These are phyloP conservation scores for Nebria salina DNA, from an alignment of 2,888 invertebrate species.

Conservation along the genomic window DNA sequence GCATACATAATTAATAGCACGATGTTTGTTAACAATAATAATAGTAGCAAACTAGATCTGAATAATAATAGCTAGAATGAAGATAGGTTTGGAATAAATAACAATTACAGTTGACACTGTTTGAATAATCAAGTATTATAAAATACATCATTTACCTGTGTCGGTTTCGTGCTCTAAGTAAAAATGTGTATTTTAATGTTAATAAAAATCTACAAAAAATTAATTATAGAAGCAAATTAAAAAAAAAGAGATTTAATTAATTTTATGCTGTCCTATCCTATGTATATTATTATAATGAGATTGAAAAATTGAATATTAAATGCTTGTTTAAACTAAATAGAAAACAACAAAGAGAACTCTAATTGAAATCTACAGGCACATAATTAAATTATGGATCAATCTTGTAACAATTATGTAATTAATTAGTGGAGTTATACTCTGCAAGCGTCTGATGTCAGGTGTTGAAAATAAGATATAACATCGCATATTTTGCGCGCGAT, in stretches of 20 bases:
- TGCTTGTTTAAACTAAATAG: background rate
- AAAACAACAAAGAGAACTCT: background rate
- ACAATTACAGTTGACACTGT: background rate
- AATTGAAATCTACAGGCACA: background rate
- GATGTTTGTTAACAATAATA: slow-evolving; percentile 5
- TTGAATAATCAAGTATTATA: background rate
- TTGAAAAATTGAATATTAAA: background rate
- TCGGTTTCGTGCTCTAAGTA: background rate
- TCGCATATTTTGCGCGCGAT: background rate
- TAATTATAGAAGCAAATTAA: too few species aligned
- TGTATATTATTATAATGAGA: background rate
- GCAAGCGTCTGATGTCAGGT: background rate
- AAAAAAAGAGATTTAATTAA: too few species aligned
- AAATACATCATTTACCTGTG: background rate
- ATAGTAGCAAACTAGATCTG: slow-evolving; percentile 1
- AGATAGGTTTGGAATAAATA: slow-evolving; percentile 1
- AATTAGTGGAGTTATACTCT: background rate
- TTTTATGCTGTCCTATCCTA: background rate
- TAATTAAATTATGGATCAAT: background rate
- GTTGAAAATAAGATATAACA: slow-evolving; percentile 1
- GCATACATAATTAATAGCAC: slow-evolving; percentile 4
- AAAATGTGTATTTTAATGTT: too few species aligned
- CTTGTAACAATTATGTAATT: background rate
- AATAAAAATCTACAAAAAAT: too few species aligned
- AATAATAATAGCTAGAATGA: background rate